These are phyloP conservation scores for Ardeotis arabs DNA, from an alignment of 2,113 vertebrate species.

Conservation along the genomic window DNA sequence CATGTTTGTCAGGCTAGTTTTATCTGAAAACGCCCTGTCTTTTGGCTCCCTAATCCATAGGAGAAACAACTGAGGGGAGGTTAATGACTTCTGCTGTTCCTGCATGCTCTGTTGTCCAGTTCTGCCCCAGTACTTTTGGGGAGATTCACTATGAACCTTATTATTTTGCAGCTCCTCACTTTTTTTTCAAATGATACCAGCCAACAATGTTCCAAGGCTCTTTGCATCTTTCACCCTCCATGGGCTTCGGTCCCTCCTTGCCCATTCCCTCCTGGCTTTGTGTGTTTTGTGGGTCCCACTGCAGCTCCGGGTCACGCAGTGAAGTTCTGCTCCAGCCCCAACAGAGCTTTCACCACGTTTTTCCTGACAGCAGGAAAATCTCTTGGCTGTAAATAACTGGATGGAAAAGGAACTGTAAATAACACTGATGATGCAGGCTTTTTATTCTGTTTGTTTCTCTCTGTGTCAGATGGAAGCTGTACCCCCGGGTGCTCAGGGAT, in stretches of 20 bases:
- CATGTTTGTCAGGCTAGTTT: background rate
- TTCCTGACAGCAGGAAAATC: background rate
- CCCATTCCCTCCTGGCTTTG: background rate
- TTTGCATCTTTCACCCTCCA: background rate
- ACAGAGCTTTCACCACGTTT: rapidly evolving
- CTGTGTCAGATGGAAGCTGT: slow-evolving; percentile 83
- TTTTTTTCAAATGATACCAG: background rate
- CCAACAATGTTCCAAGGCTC: background rate
- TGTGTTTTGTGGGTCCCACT: background rate
- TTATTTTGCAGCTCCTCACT: background rate
- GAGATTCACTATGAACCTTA: background rate
- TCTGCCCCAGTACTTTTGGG: background rate
- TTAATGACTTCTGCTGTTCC: background rate
- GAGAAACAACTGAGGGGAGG: background rate
- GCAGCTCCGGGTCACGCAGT: background rate
- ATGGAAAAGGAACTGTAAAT: background rate
- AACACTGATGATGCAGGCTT: rapidly evolving
- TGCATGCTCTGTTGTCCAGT: background rate
- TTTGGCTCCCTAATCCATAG: background rate
- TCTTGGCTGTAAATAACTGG: background rate
- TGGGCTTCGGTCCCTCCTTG: rapidly evolving
- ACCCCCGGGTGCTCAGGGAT: slow-evolving; percentile 87
- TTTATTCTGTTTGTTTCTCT: background rate
- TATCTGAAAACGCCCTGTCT: background rate
- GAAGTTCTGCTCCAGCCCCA: background rate